phyloP scores from a whole-genome alignment of 2,113 vertebrate species.

The Alligator sinensis region DNA sequence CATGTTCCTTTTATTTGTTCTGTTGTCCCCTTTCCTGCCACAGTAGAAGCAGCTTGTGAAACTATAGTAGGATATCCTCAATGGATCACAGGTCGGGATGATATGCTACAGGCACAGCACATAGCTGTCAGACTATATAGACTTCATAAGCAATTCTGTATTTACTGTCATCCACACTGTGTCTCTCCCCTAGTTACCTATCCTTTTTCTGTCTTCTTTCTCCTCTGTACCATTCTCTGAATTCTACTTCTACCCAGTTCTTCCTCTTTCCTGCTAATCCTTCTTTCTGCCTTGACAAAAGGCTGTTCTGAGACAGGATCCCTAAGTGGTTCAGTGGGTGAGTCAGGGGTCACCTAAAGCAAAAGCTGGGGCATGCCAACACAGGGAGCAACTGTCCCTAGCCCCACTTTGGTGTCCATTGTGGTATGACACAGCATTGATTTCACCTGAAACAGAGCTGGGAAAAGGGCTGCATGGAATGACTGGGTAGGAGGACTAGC shows the following conservation, averaged over 20 bases:
- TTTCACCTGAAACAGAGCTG: background rate
- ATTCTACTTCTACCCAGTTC: background rate
- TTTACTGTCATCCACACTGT: background rate
- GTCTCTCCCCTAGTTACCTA: background rate
- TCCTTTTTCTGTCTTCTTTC: background rate
- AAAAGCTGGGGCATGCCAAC: background rate
- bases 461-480: background rate
- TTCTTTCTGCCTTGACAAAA: background rate
- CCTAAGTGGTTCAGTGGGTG: background rate
- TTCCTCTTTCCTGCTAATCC: background rate
- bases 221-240: too few species aligned
- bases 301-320: fast-evolving
- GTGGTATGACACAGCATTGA: background rate
- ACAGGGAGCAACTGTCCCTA: background rate
- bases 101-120: background rate
- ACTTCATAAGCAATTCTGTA: background rate
- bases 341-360: background rate
- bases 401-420: background rate
- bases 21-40: background rate
- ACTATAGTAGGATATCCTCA: background rate
- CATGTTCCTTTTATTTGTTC: background rate
- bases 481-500: background rate
- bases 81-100: constrained; percentile 11
- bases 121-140: background rate
- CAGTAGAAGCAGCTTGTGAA: constrained; percentile 9